Evolutionary conservation across 2,888 invertebrate species (phyloP).

Genomic region (Drosophila parthenogenetica): DNA sequence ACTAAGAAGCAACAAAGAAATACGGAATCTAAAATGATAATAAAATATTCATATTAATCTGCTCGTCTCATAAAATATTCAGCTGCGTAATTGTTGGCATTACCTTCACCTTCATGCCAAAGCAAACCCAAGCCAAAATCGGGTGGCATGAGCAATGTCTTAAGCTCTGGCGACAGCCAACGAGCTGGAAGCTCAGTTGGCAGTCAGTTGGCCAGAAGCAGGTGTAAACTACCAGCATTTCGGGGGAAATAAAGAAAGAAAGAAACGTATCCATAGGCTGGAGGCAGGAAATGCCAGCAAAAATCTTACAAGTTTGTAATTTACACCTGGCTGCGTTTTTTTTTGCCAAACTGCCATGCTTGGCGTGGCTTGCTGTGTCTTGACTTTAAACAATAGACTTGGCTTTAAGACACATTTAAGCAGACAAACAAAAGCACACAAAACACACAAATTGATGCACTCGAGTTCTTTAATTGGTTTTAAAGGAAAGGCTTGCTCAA

Average conservation of each 20-base stretch:
- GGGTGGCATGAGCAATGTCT: conserved; percentile 27
- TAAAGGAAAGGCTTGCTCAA: no score
- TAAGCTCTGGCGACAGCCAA: conserved; percentile 38
- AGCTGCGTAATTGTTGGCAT: conserved; percentile 81
- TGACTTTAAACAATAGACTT: conserved; percentile 33
- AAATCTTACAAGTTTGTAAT: conserved; percentile 75
- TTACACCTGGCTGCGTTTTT: conserved; percentile 74
- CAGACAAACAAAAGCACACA: conserved; percentile 15
- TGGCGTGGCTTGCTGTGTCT: conserved; percentile 14
- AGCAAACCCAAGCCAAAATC: not conserved
- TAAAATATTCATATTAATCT: conserved; percentile 83
- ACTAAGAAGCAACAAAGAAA: conserved; percentile 49
- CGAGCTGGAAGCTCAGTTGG: conserved; percentile 33
- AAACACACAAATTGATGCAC: not conserved
- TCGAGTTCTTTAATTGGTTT: no score
- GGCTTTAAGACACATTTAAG: conserved; percentile 29
- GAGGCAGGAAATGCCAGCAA: conserved; percentile 67
- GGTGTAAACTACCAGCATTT: conserved; percentile 1
- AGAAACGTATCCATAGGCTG: not conserved
- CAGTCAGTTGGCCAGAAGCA: conserved; percentile 21
- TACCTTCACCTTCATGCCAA: conserved; percentile 40
- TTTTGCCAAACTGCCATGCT: conserved; percentile 36
- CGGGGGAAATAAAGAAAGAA: not conserved
- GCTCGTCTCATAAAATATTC: conserved; percentile 80
- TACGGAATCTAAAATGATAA: conserved; percentile 80